These are phyloP conservation scores for Poecilobothrus nobilitatus DNA, from an alignment of 2,888 invertebrate genomes.

Conservation along the genomic window DNA sequence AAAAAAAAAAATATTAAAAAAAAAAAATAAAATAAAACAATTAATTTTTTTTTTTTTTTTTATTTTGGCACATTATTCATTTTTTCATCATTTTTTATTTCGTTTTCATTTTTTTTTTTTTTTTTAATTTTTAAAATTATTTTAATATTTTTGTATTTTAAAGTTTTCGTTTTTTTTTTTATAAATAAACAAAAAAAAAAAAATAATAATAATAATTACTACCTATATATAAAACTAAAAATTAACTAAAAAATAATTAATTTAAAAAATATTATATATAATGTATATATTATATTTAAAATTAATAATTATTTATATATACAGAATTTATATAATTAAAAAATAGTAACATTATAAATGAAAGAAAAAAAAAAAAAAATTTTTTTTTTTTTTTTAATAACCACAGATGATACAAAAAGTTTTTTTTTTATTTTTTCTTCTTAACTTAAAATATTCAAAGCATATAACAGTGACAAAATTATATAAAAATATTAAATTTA, in stretches of 20 bases:
- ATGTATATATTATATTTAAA: not conserved
- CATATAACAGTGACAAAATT: no score
- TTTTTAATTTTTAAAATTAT: no score
- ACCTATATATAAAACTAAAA: not conserved
- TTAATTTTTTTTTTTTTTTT: not conserved
- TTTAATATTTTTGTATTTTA: not conserved
- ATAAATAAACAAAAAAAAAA: constrained; percentile 18
- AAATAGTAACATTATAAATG: no score
- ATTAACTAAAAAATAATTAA: not conserved
- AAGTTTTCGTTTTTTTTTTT: not conserved
- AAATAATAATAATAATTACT: not conserved
- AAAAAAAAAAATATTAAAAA: constrained; percentile 12
- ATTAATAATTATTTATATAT: not conserved
- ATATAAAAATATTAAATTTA: no score
- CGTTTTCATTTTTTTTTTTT: not conserved
- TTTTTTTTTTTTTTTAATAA: not conserved
- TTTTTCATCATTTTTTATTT: not conserved
- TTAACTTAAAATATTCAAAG: not conserved
- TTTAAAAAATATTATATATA: not conserved
- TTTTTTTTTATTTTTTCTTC: not conserved
- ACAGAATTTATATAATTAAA: not conserved
- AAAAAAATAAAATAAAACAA: constrained; percentile 5
- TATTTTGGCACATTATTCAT: constrained; percentile 18
- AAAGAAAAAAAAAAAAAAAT: not conserved
- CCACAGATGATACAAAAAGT: not conserved